Evolutionary conservation across 2,888 invertebrate genomes (phyloP).

Genomic region (Horisme vitalbata): DNA sequence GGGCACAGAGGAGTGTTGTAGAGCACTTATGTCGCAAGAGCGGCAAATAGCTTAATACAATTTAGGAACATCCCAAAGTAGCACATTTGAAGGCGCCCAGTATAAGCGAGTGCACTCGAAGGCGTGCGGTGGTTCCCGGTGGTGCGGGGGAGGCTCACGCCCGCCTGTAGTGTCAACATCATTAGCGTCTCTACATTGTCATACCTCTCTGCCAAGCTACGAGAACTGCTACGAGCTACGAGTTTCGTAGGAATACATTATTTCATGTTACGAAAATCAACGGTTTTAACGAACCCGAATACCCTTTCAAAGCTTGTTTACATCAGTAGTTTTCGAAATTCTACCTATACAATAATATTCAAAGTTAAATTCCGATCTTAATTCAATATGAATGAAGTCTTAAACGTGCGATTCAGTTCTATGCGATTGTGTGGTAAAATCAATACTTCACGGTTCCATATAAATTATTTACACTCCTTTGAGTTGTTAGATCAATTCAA

Average conservation of each 20-base stretch:
- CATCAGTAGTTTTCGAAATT: no score
- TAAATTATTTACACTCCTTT: conserved; percentile 47
- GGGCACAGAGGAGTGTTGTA: conserved; percentile 17
- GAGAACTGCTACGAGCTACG: conserved; percentile 52
- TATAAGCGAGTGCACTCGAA: conserved; percentile 52
- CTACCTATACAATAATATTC: no score
- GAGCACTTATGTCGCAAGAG: conserved; percentile 26
- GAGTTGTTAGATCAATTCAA: conserved; percentile 32
- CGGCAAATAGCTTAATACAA: conserved; percentile 47
- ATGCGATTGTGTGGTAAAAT: conserved; percentile 50
- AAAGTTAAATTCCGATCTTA: conserved; percentile 3
- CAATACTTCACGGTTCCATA: conserved; percentile 55
- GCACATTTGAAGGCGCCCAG: conserved; percentile 48
- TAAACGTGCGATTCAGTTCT: conserved; percentile 32
- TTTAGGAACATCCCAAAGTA: conserved; percentile 52
- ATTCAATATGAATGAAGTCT: not conserved
- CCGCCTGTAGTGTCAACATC: conserved; percentile 76
- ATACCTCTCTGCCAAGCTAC: conserved; percentile 55
- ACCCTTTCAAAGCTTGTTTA: no score
- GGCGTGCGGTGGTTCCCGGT: conserved; percentile 35
- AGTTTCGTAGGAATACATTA: conserved; percentile 30
- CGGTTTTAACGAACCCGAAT: not conserved
- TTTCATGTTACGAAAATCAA: conserved; percentile 3
- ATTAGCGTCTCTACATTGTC: conserved; percentile 63
- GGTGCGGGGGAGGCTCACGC: conserved; percentile 50